Evolutionary conservation across 2,113 vertebrate genomes (phyloP).

Genomic region (Aspiorhynchus laticeps): DNA sequence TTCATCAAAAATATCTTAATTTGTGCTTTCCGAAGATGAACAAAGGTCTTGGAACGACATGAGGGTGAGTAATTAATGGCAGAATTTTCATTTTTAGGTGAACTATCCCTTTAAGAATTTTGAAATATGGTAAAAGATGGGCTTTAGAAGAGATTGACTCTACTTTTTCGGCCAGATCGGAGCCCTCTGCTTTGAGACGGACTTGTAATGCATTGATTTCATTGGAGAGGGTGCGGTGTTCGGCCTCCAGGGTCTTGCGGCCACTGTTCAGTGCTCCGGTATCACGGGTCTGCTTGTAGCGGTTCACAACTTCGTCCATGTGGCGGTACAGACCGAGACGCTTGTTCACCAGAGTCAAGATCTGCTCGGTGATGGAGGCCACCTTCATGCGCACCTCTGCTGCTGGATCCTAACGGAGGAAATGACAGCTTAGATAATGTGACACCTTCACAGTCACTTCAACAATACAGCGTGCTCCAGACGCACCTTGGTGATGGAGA

Average conservation of each 20-base stretch:
- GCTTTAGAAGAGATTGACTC: too few relatives aligned
- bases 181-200: slow-evolving; percentile 93
- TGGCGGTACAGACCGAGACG: slow-evolving; percentile 93
- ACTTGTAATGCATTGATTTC: slow-evolving; percentile 90
- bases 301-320: slow-evolving; percentile 95
- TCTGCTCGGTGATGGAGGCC: slow-evolving; percentile 97
- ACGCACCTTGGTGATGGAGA: slow-evolving; percentile 97
- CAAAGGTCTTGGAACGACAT: too few relatives aligned
- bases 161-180: slow-evolving; percentile 93
- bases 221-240: slow-evolving; percentile 87
- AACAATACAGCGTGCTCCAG: not conserved
- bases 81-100: too few relatives aligned
- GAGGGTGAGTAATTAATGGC: too few relatives aligned
- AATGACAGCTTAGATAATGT: not conserved
- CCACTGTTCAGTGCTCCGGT: slow-evolving; percentile 88
- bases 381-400: slow-evolving; percentile 98
- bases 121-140: too few relatives aligned
- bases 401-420: slow-evolving; percentile 85
- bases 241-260: slow-evolving; percentile 89
- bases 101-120: too few relatives aligned
- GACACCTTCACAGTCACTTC: not conserved
- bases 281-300: slow-evolving; percentile 95
- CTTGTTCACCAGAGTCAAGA: slow-evolving; percentile 94
- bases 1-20: too few relatives aligned
- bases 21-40: too few relatives aligned